A percentile compares a stretch with the other conserved stretches of the same genome.
Evolutionary conservation across 2,888 invertebrate species (phyloP).

Genomic region (Cinara cedri): DNA sequence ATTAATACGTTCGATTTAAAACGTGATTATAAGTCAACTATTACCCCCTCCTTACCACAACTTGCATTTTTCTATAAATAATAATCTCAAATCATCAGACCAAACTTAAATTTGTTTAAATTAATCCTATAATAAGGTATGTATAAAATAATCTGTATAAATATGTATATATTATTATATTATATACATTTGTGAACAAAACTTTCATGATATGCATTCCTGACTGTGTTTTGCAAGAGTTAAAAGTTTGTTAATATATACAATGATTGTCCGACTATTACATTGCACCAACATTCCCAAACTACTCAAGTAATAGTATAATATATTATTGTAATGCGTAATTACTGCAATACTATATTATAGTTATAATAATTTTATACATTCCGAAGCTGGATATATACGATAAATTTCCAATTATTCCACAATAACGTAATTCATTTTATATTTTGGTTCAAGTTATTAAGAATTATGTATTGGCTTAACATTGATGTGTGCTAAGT

Average conservation of each 20-base stretch:
- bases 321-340: no score
- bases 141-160: neutral
- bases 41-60: neutral
- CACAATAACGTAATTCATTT: no score
- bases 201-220: constrained; percentile 8
- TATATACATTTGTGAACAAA: neutral
- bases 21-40: neutral
- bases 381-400: neutral
- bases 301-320: constrained; percentile 9
- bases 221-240: constrained; percentile 22
- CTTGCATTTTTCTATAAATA: constrained; percentile 7
- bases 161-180: no score
- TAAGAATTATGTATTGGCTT: no score
- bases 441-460: no score
- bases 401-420: neutral
- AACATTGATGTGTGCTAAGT: no score
- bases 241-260: constrained; percentile 23
- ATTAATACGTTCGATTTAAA: neutral
- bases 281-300: constrained; percentile 8
- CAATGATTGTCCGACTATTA: neutral
- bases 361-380: no score
- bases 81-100: neutral
- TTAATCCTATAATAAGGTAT: constrained; percentile 7
- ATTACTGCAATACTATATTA: neutral
- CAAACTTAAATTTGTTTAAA: constrained; percentile 25